Evolutionary conservation across 2,113 vertebrate genomes (phyloP).

Genomic region (Anser brachyrhynchus): DNA sequence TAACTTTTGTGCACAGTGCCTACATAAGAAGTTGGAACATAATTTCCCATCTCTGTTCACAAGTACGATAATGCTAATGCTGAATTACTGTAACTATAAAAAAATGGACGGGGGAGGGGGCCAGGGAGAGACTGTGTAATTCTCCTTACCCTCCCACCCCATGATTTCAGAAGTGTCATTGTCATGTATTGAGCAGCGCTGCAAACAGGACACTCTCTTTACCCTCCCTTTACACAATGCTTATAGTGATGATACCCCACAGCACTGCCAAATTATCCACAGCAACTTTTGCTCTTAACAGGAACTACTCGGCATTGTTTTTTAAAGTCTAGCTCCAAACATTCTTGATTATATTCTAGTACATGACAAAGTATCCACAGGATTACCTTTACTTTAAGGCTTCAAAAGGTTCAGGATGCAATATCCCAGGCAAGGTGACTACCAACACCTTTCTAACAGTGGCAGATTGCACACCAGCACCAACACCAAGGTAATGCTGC

Average conservation of each 20-base stretch:
- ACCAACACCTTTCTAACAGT: not conserved
- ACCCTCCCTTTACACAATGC: not conserved
- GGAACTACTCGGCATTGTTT: not conserved
- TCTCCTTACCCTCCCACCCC: not conserved
- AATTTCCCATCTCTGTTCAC: not conserved
- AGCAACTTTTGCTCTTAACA: not conserved
- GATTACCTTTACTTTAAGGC: not conserved
- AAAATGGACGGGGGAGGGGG: not conserved
- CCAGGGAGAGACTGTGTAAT: not conserved
- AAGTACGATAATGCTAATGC: not conserved
- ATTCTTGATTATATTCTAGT: not conserved
- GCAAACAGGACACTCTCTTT: not conserved
- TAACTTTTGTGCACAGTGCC: not conserved
- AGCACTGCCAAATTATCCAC: not conserved
- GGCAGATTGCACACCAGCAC: not conserved
- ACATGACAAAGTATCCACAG: not conserved
- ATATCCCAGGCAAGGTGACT: not conserved
- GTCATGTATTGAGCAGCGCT: rapidly evolving
- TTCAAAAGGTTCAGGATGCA: not conserved
- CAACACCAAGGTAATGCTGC: not conserved
- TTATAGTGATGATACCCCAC: not conserved
- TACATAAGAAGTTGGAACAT: not conserved
- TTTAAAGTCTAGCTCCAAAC: not conserved
- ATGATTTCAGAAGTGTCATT: not conserved
- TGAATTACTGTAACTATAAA: not conserved